A percentile compares a stretch with the other conserved stretches of the same genome.
Evolutionary conservation across 2,797 vertebrate genomes (phyloP).

Genomic region (Ispidina picta): DNA sequence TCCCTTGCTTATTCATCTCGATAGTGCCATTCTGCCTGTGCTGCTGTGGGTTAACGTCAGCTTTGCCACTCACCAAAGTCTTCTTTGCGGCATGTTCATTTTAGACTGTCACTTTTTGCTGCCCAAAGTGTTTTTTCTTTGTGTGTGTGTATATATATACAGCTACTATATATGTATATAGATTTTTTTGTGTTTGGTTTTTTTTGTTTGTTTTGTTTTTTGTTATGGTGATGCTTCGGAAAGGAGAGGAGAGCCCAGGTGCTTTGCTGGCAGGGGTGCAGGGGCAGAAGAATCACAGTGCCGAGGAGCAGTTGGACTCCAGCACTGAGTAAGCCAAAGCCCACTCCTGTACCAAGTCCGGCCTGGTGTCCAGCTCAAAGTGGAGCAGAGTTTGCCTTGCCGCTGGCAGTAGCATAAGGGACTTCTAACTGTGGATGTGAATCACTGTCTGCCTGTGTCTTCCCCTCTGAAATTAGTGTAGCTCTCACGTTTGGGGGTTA

Average conservation of each 20-base stretch:
- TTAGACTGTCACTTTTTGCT: neutral
- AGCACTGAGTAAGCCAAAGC: neutral
- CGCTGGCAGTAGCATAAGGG: rapidly evolving
- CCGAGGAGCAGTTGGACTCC: neutral
- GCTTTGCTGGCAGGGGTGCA: neutral
- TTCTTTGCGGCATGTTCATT: neutral
- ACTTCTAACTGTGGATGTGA: neutral
- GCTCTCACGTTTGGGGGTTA: rapidly evolving
- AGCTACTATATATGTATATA: rapidly evolving
- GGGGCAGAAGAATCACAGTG: neutral
- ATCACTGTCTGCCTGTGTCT: neutral
- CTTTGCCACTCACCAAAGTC: neutral
- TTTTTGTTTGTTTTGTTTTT: too few relatives aligned
- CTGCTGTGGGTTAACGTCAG: neutral
- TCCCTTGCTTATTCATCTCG: neutral
- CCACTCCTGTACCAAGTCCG: rapidly evolving
- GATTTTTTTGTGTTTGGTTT: too few relatives aligned
- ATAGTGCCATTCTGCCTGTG: neutral
- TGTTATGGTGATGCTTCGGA: neutral
- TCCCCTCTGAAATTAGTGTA: neutral
- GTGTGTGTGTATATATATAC: rapidly evolving
- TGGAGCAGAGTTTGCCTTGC: neutral
- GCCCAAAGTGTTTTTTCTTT: rapidly evolving
- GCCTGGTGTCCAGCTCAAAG: rapidly evolving
- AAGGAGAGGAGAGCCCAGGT: rapidly evolving